Conservation (phyloP, 2,888 invertebrate species). For the Papilio protenor region DNA sequence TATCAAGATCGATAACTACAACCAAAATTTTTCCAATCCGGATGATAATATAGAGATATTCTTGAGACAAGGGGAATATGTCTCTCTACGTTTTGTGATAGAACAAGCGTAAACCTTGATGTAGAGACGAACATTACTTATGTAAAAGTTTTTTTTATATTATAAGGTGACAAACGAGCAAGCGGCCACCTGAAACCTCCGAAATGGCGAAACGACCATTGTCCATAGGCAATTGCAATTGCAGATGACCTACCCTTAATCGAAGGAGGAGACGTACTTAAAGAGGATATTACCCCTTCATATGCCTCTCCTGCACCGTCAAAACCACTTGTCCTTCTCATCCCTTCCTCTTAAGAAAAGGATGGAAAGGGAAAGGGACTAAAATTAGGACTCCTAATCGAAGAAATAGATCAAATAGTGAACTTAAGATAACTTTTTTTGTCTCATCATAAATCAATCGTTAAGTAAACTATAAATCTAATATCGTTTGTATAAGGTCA, state of each 20-base stretch:
- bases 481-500: conserved; percentile 24
- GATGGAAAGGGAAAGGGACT: too few species aligned
- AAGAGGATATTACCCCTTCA: too few species aligned
- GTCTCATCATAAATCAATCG: not conserved
- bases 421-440: not conserved
- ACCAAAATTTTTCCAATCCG: conserved; percentile 18
- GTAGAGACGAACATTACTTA: not conserved
- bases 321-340: too few species aligned
- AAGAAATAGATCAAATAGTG: not conserved
- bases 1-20: conserved; percentile 39
- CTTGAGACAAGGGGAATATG: not conserved
- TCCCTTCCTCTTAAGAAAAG: too few species aligned
- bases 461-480: not conserved
- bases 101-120: not conserved
- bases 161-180: too few species aligned
- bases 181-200: too few species aligned
- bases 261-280: too few species aligned
- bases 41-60: conserved; percentile 17
- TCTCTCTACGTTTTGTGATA: not conserved
- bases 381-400: not conserved
- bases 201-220: too few species aligned
- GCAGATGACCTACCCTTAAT: too few species aligned
- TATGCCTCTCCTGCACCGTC: too few species aligned
- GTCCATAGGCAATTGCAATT: too few species aligned
- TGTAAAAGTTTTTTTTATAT: not conserved